These are phyloP conservation scores for Indicator indicator DNA, from an alignment of 2,113 vertebrate genomes.

Conservation along the genomic window DNA sequence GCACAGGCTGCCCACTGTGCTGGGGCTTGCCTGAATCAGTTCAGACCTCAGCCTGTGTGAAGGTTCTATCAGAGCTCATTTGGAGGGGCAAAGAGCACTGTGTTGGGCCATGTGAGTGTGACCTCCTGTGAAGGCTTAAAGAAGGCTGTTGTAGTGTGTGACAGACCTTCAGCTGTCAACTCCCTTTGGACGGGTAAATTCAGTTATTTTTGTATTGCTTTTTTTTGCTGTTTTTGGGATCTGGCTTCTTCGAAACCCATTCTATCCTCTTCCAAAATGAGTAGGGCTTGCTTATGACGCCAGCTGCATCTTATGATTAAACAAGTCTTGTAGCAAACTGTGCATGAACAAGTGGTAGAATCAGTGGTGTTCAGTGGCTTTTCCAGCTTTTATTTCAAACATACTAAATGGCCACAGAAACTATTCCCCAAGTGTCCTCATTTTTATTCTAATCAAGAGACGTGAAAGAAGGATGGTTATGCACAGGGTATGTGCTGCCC, in stretches of 20 bases:
- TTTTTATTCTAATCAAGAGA: background rate
- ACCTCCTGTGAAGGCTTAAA: background rate
- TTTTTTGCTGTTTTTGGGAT: background rate
- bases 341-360: fast-evolving
- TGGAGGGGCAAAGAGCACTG: background rate
- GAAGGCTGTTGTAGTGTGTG: background rate
- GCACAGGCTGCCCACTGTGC: background rate
- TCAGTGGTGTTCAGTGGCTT: background rate
- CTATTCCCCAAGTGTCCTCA: background rate
- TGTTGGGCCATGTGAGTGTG: fast-evolving
- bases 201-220: background rate
- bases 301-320: background rate
- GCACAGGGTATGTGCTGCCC: background rate
- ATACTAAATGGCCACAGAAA: background rate
- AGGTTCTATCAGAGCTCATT: background rate
- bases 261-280: background rate
- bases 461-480: background rate
- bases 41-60: too few species aligned
- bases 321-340: background rate
- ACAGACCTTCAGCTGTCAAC: background rate
- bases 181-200: background rate
- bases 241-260: background rate
- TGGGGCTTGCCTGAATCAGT: background rate
- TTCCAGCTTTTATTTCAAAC: background rate
- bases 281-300: background rate